Evolutionary conservation across 2,888 invertebrate genomes (phyloP).

Genomic region (Caenorhabditis macrosperma): DNA sequence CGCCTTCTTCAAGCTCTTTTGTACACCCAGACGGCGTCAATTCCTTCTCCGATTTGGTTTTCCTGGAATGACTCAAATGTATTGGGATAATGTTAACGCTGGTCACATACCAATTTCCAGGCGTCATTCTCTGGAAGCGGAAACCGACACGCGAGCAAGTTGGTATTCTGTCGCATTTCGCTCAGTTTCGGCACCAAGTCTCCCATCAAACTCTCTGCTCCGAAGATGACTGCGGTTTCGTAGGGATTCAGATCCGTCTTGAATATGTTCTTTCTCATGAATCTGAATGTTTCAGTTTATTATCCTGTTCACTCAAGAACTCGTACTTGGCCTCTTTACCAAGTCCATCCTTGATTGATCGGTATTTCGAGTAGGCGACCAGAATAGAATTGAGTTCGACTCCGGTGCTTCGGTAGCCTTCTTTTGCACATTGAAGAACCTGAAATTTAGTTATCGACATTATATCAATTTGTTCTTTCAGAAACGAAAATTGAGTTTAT

Average conservation of each 20-base stretch:
- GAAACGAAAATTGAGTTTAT: no score
- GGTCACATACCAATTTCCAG: slow-evolving; percentile 56
- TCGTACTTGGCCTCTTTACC: slow-evolving; percentile 55
- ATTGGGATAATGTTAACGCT: no score
- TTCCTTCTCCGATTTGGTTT: slow-evolving; percentile 76
- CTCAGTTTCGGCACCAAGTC: slow-evolving; percentile 74
- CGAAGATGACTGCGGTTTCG: slow-evolving; percentile 76
- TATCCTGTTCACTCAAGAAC: background rate
- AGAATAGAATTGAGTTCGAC: slow-evolving; percentile 78
- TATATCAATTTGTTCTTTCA: no score
- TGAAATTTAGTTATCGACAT: no score
- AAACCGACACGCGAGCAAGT: slow-evolving; percentile 77
- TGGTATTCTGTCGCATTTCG: slow-evolving; percentile 71
- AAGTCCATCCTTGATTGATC: slow-evolving; percentile 57
- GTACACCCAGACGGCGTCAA: slow-evolving; percentile 79
- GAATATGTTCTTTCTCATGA: slow-evolving; percentile 74
- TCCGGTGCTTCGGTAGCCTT: slow-evolving; percentile 72
- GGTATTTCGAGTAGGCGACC: slow-evolving; percentile 72
- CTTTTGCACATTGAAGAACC: slow-evolving; percentile 77
- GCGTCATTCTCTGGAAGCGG: slow-evolving; percentile 72
- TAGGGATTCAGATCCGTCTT: slow-evolving; percentile 72
- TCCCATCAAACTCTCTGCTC: slow-evolving; percentile 77
- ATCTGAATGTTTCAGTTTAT: slow-evolving; percentile 38
- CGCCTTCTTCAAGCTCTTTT: slow-evolving; percentile 9
- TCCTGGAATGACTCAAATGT: slow-evolving; percentile 33